Evolutionary conservation across 2,113 vertebrate species (phyloP), one percentile per base, ranked within the genome.

Genomic region (Apeltes quadracus): DNA sequence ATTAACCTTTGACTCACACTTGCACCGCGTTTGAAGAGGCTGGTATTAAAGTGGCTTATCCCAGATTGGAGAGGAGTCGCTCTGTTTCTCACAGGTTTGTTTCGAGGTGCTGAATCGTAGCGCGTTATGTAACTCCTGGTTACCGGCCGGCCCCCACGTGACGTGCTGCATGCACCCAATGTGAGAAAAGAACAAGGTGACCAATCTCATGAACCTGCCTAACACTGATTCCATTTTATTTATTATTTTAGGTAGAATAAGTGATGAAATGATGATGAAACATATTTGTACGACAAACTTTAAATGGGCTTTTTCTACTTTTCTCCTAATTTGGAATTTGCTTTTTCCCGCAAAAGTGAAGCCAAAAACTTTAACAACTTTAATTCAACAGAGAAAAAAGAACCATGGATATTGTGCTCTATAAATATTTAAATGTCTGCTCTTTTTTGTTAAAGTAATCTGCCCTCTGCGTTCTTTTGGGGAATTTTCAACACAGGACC

Each of bases 1-100:
- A 92, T 92, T 94, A 93, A 94, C 93, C 93, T 94, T 93, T 94
- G 93, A 94, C 93, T 94, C 68, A 36, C 67, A 72, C 87, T 86
- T 83, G 89, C 88, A 91, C 89, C 78, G 81, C 85, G 86, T 93
- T 92, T 93, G 92, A 94, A 93, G 93, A 89, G 78, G 76, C 76
- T 84, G 83, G 89, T 80, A 88, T 92, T 93, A 92, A 89, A 91
- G 82, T 70, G 89, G 90, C 88, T 94, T 91, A 93, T 90, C 82
- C 76, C 38, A 84, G 90, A 90, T 90, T 74, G 83, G 43, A 76
- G 81, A 79, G 83, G 68, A 67, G 82, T 74, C 39, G n/a, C 79
- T 86, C 67, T 64, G 84, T 89, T 92, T 93, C 92, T 90, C 91
- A 93, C 88, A 84, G 85, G 83, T 90, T 77, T 5, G 32, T 91